A percentile compares a stretch with the other conserved stretches of the same genome.
phyloP scores from a whole-genome alignment of 2,113 vertebrate species.

The Notothenia rossii region DNA sequence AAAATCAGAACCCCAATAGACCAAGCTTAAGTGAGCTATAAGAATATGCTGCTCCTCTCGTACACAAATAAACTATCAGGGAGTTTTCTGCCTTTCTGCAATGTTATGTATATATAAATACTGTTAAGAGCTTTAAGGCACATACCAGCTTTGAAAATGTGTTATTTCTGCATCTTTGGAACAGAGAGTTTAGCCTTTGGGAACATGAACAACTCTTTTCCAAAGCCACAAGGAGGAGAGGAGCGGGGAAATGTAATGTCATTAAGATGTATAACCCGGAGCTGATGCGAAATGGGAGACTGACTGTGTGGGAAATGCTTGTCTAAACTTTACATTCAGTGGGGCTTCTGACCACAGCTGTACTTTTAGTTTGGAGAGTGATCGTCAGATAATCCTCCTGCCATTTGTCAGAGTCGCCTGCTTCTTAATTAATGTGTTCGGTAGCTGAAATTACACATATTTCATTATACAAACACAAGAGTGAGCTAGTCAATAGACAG shows the following conservation, averaged over 20 bases:
- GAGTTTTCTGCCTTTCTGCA: conserved; percentile 40
- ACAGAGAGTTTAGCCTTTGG: conserved; percentile 18
- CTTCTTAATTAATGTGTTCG: not conserved
- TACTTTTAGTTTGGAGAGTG: not conserved
- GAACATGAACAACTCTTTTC: conserved; percentile 28
- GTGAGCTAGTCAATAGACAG: not conserved
- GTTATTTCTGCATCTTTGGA: conserved; percentile 49
- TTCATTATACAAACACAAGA: not conserved
- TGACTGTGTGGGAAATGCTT: conserved; percentile 42
- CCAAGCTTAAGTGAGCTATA: conserved; percentile 33
- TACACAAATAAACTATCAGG: conserved; percentile 62
- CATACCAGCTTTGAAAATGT: conserved; percentile 64
- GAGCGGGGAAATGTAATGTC: conserved; percentile 26
- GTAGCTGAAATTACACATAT: not conserved
- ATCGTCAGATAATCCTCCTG: conserved; percentile 10
- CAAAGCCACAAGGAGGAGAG: conserved; percentile 53
- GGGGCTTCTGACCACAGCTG: conserved; percentile 14
- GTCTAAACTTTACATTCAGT: conserved; percentile 19
- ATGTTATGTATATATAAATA: conserved; percentile 58
- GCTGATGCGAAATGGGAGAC: conserved; percentile 21
- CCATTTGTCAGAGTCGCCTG: not conserved
- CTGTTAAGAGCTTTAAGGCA: conserved; percentile 46
- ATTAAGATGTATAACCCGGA: conserved; percentile 46
- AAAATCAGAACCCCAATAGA: conserved; percentile 23
- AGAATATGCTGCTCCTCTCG: conserved; percentile 41